Evolutionary conservation across 2,113 vertebrate species (phyloP).

Genomic region (Cynocephalus volans): DNA sequence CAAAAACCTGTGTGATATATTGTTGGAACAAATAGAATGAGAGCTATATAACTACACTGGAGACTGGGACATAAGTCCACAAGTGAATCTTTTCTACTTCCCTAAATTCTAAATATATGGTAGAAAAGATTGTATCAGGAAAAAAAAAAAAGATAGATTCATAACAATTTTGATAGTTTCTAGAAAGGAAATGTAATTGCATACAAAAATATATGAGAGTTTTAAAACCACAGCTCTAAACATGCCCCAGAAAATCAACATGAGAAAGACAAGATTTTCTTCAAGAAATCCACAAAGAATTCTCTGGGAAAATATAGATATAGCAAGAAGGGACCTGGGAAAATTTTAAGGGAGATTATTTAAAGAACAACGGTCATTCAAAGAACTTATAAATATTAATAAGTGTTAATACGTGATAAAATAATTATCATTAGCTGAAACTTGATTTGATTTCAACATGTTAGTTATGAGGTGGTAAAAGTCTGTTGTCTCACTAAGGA

Average conservation of each 20-base stretch:
- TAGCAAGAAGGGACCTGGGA: rapidly evolving
- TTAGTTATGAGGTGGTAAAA: not conserved
- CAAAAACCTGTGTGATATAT: not conserved
- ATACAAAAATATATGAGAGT: not conserved
- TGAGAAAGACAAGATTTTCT: not conserved
- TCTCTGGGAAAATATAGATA: not conserved
- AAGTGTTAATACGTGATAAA: not conserved
- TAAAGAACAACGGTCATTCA: not conserved
- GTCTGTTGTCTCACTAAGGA: not conserved
- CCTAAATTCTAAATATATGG: not conserved
- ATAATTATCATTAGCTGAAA: not conserved
- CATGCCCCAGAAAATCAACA: not conserved
- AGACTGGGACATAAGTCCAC: not conserved
- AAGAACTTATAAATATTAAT: not conserved
- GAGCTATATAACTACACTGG: not conserved
- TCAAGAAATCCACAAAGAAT: not conserved
- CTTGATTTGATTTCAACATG: not conserved
- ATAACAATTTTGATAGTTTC: not conserved
- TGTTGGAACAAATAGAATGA: not conserved
- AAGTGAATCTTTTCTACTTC: not conserved
- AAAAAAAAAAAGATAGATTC: not conserved
- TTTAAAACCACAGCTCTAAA: not conserved
- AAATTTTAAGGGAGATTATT: not conserved
- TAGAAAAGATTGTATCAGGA: not conserved
- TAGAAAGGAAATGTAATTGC: not conserved